Percentiles rank a stretch among this genome's conserved stretches.
These are phyloP conservation scores for Pitta sordida DNA, from an alignment of 2,113 vertebrate species.

Conservation along the genomic window DNA sequence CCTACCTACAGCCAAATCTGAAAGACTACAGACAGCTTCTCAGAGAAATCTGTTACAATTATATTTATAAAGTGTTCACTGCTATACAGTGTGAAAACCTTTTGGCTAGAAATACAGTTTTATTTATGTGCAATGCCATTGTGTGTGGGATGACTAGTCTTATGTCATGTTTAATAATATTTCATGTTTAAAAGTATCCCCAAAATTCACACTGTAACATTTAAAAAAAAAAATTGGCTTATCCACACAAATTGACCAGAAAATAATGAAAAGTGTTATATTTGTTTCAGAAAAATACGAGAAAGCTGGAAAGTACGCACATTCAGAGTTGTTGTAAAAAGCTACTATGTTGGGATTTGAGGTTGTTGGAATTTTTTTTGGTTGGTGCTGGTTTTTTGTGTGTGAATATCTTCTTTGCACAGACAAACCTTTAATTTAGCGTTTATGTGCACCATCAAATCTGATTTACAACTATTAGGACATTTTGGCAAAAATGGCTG, in stretches of 20 bases:
- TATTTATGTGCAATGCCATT: not conserved
- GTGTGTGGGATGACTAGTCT: not conserved
- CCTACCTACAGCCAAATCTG: not conserved
- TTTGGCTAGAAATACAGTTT: not conserved
- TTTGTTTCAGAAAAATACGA: not conserved
- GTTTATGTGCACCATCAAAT: not conserved
- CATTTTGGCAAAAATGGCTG: not conserved
- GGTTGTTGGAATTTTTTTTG: not conserved
- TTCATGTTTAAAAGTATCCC: not conserved
- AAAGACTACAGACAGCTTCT: not conserved
- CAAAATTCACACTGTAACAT: not conserved
- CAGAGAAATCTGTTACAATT: not conserved
- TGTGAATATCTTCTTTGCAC: not conserved
- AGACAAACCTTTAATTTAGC: not conserved
- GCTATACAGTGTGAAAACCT: not conserved
- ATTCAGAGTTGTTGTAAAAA: not conserved
- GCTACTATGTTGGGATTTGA: rapidly evolving
- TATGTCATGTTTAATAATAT: not conserved
- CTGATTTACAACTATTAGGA: not conserved
- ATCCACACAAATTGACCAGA: not conserved
- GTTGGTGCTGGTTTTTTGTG: not conserved
- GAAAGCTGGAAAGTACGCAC: not conserved
- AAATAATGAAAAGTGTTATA: not conserved
- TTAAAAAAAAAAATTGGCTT: not conserved
- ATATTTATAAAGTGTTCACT: not conserved